Base-by-base conservation (phyloP, 2,797 vertebrate genomes). In the Dendrocincla fuliginosa region DNA sequence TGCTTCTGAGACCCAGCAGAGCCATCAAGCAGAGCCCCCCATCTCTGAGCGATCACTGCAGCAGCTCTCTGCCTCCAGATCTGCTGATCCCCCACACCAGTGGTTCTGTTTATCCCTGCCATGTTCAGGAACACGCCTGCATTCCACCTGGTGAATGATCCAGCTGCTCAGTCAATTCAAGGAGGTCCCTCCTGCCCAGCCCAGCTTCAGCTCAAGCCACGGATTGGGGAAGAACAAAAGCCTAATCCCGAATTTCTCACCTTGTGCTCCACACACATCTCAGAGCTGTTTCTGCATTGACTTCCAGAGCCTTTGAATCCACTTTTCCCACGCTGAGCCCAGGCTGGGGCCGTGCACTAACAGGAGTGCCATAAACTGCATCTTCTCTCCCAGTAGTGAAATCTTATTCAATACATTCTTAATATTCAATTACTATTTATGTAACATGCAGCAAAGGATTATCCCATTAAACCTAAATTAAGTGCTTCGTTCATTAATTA, bases 341-440 rank as follows among this genome's bases (percentile, higher is more conserved):
- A 35, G 59, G 79, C 84, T 75, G 50, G 46, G 85, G 70, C 82
- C 11, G 59, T 50, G 64, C 76, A 8, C 79, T 73, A 89, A 90
- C 93, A 90, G 57, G 64, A 91, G 90, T 28, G 88, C 92, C 87
- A 86, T 93, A 96, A 96, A 97, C 87, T 81, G 91, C 91, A 22
- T 75, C 91, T 96, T 75, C 91, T 96, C 93, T 94, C 42, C 32
- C 83, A 80, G 86, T 10, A 52, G 89, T 84, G 96, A 95, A 96
- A 97, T 97, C 96, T 93, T 57, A 84, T 86, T 95, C 97, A 93
- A 93, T 83, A 96, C 89, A 71, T 96, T 87, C 98, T 97, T 97
- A 97, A 97, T 97, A 98, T 98, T 98, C 98, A 98, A 97, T 98
- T 98, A 97, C 97, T 97, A 97, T 97, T 97, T 98, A 97, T 97